Base-by-base conservation (phyloP, 2,888 invertebrate species). In the Cryptus viduatorius region DNA sequence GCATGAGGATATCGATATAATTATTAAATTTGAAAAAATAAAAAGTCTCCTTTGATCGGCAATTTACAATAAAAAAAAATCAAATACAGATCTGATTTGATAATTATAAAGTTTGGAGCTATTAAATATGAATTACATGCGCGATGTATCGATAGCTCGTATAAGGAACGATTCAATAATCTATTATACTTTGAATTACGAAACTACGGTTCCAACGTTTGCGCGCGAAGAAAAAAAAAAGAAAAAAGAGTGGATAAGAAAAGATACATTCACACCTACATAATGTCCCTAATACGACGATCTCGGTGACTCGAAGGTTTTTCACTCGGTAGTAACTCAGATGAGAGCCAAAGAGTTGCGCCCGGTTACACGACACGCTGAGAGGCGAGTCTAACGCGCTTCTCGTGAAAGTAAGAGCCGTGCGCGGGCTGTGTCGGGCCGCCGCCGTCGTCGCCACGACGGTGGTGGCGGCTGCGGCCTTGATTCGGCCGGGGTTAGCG, bases 401-500 rank as follows among this genome's bases (percentile, higher is more conserved):
- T 73, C 82, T 29, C 61, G 91, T 90, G 91, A 92, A 92, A 92
- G 92, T 91, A 91, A 92, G 90, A 92, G 90, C 91, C 87, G 85
- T 50, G 84, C 78, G 61, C 61, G 61, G 86, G 84, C 84, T 67
- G 50, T 76, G 84, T 76, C 79, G 50, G 48, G 24, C 19, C 19
- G 75, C 10, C 71, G 50, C 59, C 64, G 82, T 5, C 81, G 73
- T 56, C 68, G 78, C 37, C 37, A 61, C 65, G 79, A 65, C 79
- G 77, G 44, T 19, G 46, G 80, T 31, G 80, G 68, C 77, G 80
- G 75, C 64, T 86, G 79, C 90, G 92, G 91, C 93, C 93, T 93
- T 93, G 93, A 92, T 92, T 92, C 89, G 88, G 88, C 80, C 86
- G 92, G 92, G 93, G 92, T 93, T 92, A 92, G 90, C 90, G 91